Conservation (phyloP, 2,888 invertebrate genomes). For the Stomorhina lunata region DNA sequence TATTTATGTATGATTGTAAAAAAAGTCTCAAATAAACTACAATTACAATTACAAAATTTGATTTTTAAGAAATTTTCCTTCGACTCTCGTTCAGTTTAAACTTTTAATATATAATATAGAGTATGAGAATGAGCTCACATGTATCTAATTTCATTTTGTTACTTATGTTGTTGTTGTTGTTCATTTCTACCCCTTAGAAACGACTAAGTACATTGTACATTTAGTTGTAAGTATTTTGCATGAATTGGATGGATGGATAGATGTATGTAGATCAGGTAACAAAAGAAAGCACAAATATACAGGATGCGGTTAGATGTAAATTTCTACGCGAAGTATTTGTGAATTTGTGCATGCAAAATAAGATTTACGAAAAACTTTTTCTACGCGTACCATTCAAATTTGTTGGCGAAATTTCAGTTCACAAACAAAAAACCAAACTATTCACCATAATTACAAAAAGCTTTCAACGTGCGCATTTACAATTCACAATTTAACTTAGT, state of each 20-base stretch:
- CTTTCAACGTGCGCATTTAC: conserved; percentile 62
- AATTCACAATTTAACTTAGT: conserved; percentile 38
- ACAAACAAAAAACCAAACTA: not conserved
- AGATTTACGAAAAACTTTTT: conserved; percentile 50
- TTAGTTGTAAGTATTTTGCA: not conserved
- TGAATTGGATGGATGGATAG: too few relatives aligned
- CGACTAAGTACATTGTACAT: not conserved
- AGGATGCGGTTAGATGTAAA: not conserved
- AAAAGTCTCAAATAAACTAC: too few relatives aligned
- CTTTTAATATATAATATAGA: not conserved
- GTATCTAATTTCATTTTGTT: conserved; percentile 30
- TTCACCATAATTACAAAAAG: conserved; percentile 62
- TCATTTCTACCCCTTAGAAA: not conserved
- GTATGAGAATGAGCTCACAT: conserved; percentile 4
- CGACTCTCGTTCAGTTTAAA: not conserved
- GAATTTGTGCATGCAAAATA: conserved; percentile 47
- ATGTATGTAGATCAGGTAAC: not conserved
- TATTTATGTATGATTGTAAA: too few relatives aligned
- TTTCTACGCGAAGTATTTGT: not conserved
- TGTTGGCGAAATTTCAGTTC: conserved; percentile 38
- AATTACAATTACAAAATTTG: too few relatives aligned
- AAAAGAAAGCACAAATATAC: not conserved
- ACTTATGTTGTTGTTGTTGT: too few relatives aligned
- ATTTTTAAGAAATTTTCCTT: not conserved
- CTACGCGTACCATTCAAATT: conserved; percentile 6